phyloP scores from a whole-genome alignment of 2,113 vertebrate genomes.

The Sorex fumeus region DNA sequence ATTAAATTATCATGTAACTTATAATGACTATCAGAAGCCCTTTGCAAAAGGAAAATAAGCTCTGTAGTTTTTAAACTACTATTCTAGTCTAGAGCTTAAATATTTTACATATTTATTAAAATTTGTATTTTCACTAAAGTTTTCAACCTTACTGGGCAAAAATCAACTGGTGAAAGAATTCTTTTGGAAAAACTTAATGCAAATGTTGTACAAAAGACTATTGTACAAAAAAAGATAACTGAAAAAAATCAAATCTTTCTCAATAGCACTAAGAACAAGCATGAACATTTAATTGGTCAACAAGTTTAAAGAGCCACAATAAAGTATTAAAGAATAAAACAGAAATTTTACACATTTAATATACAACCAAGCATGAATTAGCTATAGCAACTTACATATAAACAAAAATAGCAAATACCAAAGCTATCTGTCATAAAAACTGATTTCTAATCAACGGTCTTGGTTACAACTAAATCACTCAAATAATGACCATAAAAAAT shows the following conservation, averaged over 20 bases:
- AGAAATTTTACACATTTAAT: slow-evolving; percentile 23
- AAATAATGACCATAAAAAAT: slow-evolving; percentile 28
- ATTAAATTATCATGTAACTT: slow-evolving; percentile 51
- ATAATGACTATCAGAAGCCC: slow-evolving; percentile 14
- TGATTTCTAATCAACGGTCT: slow-evolving; percentile 40
- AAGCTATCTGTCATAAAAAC: slow-evolving; percentile 53
- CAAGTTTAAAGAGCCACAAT: slow-evolving; percentile 22
- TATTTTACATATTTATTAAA: slow-evolving; percentile 50
- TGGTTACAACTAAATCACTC: not conserved
- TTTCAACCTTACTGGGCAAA: not conserved
- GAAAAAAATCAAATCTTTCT: slow-evolving; percentile 42
- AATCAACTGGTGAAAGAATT: slow-evolving; percentile 16
- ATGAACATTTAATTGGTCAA: slow-evolving; percentile 43
- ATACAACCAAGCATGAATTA: not conserved
- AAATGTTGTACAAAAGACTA: slow-evolving; percentile 21
- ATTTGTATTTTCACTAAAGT: slow-evolving; percentile 28
- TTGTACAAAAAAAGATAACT: not conserved
- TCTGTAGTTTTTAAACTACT: slow-evolving; percentile 40
- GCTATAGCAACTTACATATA: slow-evolving; percentile 29
- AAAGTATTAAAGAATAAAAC: slow-evolving; percentile 41
- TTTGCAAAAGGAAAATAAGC: slow-evolving; percentile 12
- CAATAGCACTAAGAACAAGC: slow-evolving; percentile 38
- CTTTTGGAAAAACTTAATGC: slow-evolving; percentile 30
- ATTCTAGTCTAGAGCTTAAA: slow-evolving; percentile 17
- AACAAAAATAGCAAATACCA: slow-evolving; percentile 24